phyloP scores from a whole-genome alignment of 2,113 vertebrate genomes.

The Nothoprocta pentlandii region DNA sequence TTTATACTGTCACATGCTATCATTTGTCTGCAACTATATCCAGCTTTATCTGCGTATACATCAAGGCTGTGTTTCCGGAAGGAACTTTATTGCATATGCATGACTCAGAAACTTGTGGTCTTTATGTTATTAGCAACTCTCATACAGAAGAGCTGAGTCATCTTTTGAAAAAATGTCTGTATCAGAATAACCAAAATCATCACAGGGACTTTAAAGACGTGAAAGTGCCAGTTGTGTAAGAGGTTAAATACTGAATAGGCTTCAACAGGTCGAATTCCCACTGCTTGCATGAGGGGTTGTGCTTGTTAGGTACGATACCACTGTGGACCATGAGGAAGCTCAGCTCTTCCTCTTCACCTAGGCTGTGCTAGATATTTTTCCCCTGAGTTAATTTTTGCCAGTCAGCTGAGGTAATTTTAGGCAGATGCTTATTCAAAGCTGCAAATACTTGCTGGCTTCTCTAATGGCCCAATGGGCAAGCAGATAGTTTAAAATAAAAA shows the following conservation, averaged over 20 bases:
- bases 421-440: not conserved
- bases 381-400: conserved; percentile 16
- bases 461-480: not conserved
- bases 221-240: not conserved
- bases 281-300: not conserved
- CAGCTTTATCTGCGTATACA: not conserved
- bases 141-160: conserved; percentile 21
- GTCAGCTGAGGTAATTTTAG: conserved; percentile 9
- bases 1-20: not conserved
- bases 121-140: not conserved
- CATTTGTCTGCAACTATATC: not conserved
- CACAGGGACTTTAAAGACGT: not conserved
- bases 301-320: not conserved
- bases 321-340: not conserved
- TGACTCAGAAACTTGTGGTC: conserved; percentile 52
- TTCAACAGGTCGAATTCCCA: not conserved
- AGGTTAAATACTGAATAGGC: not conserved
- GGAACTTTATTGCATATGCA: not conserved
- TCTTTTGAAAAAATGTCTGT: not conserved
- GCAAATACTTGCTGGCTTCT: not conserved
- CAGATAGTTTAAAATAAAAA: not conserved
- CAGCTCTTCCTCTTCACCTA: not conserved
- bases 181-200: not conserved
- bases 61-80: not conserved
- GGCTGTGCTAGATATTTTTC: not conserved